Evolutionary conservation across 2,797 vertebrate genomes (phyloP).

Genomic region (Smutsia gigantea): DNA sequence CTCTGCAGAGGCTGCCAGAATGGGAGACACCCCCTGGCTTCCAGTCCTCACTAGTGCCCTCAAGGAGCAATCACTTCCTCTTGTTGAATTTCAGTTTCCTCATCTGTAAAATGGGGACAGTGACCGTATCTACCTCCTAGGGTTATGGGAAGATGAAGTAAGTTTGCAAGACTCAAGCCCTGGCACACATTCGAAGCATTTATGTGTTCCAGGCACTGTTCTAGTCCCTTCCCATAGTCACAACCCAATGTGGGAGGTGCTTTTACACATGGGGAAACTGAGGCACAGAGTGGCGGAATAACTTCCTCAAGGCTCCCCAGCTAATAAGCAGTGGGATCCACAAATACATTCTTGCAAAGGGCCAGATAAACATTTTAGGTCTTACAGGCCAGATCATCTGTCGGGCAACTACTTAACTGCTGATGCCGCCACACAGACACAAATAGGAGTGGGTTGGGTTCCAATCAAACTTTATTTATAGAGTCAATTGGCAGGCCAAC

Average conservation of each 20-base stretch:
- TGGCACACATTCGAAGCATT: background rate
- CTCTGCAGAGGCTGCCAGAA: background rate
- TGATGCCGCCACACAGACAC: background rate
- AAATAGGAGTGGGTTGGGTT: background rate
- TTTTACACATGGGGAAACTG: background rate
- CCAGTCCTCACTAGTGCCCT: background rate
- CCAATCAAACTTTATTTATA: conserved; percentile 51
- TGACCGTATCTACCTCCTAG: background rate
- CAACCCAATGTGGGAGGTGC: background rate
- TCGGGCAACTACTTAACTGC: background rate
- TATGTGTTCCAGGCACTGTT: background rate
- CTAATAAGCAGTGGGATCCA: background rate
- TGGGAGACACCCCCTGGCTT: background rate
- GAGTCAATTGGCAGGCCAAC: background rate
- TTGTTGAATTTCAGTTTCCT: background rate
- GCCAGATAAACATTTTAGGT: background rate
- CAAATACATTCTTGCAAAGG: background rate
- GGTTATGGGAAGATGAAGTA: background rate
- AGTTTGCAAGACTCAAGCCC: background rate
- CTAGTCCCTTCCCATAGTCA: background rate
- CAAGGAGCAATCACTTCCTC: background rate
- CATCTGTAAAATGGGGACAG: background rate
- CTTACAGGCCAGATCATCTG: background rate
- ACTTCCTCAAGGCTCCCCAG: background rate
- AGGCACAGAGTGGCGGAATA: background rate